Evolutionary conservation across 1,140 invertebrate species (phyloP).

Genomic region (Catajapyx aquilonaris): DNA sequence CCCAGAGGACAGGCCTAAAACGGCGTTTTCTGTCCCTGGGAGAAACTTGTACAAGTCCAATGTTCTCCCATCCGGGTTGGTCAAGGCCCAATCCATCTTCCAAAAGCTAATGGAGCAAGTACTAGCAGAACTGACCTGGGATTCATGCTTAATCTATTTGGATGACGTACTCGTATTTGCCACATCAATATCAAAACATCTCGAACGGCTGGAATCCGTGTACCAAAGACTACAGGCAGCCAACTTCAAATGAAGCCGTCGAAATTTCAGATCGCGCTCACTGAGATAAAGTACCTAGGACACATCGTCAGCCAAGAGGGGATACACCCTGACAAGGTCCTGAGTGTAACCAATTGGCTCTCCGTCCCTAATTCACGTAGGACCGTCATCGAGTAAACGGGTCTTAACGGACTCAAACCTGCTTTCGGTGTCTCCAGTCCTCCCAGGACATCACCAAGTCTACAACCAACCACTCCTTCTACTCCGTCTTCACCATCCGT

Average conservation of each 20-base stretch:
- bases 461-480: no score
- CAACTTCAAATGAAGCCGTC: neutral
- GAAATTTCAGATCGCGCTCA: neutral
- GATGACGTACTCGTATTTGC: neutral
- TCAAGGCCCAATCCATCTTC: conserved; percentile 11
- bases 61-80: conserved; percentile 10
- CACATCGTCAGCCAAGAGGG: neutral
- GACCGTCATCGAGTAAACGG: no score
- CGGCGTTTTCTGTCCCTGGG: conserved; percentile 13
- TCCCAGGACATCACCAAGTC: no score
- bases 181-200: neutral
- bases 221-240: neutral
- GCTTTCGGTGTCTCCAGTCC: no score
- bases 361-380: neutral
- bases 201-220: neutral
- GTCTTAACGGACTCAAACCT: no score
- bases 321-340: neutral
- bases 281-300: neutral
- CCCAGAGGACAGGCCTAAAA: conserved; percentile 13
- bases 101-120: conserved; percentile 10
- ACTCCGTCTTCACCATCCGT: no score
- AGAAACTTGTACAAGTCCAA: conserved; percentile 11
- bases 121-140: conserved; percentile 3
- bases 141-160: neutral
- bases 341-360: neutral